Evolutionary conservation across 1,140 invertebrate species (phyloP).

Genomic region (Trinorchestia longiramus): DNA sequence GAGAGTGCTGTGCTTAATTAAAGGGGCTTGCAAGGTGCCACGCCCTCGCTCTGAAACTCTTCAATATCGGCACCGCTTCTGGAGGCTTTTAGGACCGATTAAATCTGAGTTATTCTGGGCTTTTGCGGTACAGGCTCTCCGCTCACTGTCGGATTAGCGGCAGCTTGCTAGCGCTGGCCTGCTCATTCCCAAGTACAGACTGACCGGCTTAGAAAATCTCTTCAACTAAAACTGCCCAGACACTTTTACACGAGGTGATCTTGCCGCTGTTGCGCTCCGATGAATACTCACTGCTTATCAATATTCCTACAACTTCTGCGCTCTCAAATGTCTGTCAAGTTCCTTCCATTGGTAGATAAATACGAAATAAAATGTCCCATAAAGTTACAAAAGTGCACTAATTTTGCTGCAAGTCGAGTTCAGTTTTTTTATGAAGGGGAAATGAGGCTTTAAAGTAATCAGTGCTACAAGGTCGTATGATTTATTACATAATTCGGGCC

Average conservation of each 20-base stretch:
- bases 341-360: too few relatives aligned
- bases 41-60: background rate
- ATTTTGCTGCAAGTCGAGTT: too few relatives aligned
- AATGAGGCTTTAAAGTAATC: too few relatives aligned
- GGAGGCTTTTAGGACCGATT: conserved; percentile 33
- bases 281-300: too few relatives aligned
- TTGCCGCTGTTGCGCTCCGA: background rate
- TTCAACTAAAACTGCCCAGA: background rate
- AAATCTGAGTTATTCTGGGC: conserved; percentile 30
- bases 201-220: background rate
- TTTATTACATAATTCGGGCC: too few relatives aligned
- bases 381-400: too few relatives aligned
- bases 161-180: background rate
- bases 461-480: too few relatives aligned
- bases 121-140: background rate
- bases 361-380: too few relatives aligned
- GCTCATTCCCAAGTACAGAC: background rate
- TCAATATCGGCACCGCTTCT: conserved; percentile 43
- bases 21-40: background rate
- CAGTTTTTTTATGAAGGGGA: too few relatives aligned
- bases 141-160: conserved; percentile 7
- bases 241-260: background rate
- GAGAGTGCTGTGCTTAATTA: background rate
- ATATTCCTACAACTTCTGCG: too few relatives aligned
- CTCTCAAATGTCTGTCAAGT: too few relatives aligned